Conservation (phyloP, 2,113 vertebrate species). For the Dromaius novaehollandiae region DNA sequence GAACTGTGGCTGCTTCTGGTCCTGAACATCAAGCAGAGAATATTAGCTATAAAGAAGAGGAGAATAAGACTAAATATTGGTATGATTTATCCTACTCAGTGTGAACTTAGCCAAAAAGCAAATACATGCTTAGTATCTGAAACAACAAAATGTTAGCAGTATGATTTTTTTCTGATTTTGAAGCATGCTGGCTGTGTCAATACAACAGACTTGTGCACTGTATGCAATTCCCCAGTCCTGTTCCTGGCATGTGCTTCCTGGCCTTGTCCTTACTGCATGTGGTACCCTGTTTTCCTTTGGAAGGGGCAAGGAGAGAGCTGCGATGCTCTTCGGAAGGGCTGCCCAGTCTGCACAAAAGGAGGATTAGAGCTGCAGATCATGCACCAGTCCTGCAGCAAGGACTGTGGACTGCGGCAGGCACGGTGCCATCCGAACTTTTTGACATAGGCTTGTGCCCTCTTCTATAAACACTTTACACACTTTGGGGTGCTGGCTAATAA, state of each 20-base stretch:
- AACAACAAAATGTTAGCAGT: not conserved
- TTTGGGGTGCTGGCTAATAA: not conserved
- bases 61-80: not conserved
- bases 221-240: not conserved
- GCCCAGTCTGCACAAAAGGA: no score
- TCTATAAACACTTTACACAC: not conserved
- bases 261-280: not conserved
- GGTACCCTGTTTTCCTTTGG: not conserved
- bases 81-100: not conserved
- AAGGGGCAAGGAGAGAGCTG: not conserved
- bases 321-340: no score
- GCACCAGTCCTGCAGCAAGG: no score
- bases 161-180: not conserved
- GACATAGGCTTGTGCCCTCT: not conserved
- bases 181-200: not conserved
- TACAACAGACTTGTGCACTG: not conserved
- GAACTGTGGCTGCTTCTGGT: not conserved
- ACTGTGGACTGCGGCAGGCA: no score
- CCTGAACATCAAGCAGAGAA: not conserved
- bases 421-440: not conserved
- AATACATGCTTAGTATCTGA: not conserved
- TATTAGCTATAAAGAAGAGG: not conserved
- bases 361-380: no score
- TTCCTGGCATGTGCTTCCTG: not conserved
- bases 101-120: not conserved